Percentiles rank a stretch among this genome's conserved stretches.
Evolutionary conservation across 2,888 invertebrate genomes (phyloP).

Genomic region (Thecocarcelia acutangulata): DNA sequence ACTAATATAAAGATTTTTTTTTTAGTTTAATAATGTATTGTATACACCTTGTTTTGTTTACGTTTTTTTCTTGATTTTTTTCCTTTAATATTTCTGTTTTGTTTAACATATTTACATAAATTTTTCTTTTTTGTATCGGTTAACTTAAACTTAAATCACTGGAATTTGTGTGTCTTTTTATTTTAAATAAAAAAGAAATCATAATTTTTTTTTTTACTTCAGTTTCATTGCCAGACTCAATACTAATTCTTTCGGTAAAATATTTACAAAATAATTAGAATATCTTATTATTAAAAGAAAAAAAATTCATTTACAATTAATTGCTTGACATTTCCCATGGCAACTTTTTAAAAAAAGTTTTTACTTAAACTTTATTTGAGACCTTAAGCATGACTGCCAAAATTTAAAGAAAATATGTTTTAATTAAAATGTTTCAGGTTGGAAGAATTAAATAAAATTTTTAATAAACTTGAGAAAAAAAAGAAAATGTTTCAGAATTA

Average conservation of each 20-base stretch:
- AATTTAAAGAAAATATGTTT: no score
- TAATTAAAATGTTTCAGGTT: no score
- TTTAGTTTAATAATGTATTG: constrained; percentile 54
- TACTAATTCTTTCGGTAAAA: background rate
- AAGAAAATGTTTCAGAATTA: no score
- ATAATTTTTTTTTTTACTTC: background rate
- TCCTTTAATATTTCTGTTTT: constrained; percentile 11
- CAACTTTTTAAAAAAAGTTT: constrained; percentile 28
- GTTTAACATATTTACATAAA: constrained; percentile 32
- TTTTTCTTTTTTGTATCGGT: constrained; percentile 38
- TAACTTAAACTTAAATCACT: constrained; percentile 79
- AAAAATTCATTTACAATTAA: constrained; percentile 40
- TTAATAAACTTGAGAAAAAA: no score
- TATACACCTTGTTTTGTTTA: constrained; percentile 52
- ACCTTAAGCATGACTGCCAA: no score
- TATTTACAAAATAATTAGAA: constrained; percentile 46
- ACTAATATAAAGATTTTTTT: constrained; percentile 7
- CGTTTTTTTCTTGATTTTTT: constrained; percentile 7
- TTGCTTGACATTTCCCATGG: constrained; percentile 43
- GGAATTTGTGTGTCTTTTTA: constrained; percentile 73
- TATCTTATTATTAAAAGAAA: constrained; percentile 21
- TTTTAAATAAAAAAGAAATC: constrained; percentile 34
- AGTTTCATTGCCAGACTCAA: background rate
- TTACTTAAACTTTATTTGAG: background rate
- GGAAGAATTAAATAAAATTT: no score